Evolutionary conservation across 2,113 vertebrate genomes (phyloP).

Genomic region (Motacilla alba): DNA sequence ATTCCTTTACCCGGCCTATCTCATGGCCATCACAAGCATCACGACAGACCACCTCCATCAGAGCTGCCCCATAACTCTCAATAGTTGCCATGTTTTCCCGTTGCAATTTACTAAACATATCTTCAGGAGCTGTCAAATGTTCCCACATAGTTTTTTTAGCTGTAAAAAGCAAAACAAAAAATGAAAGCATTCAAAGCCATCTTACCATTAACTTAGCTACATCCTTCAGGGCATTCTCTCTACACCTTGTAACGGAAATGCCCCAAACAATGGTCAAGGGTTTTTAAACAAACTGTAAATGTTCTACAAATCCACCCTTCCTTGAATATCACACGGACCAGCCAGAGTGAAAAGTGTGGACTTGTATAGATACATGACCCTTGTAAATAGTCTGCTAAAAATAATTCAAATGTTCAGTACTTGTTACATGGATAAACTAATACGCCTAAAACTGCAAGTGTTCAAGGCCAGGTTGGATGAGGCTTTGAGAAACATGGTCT

Average conservation of each 20-base stretch:
- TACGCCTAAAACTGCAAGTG: not conserved
- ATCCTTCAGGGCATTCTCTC: not conserved
- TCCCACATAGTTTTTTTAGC: conserved; percentile 94
- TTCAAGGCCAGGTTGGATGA: not conserved
- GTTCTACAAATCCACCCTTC: not conserved
- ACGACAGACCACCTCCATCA: conserved; percentile 97
- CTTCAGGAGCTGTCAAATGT: conserved; percentile 93
- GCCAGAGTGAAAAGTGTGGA: not conserved
- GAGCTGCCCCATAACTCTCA: conserved; percentile 91
- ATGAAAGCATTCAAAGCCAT: not conserved
- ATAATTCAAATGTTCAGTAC: not conserved
- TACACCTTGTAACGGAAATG: not conserved
- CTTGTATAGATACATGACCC: not conserved
- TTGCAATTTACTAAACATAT: conserved; percentile 93
- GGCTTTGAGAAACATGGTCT: not conserved
- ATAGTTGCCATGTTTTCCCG: conserved; percentile 92
- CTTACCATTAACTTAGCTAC: not conserved
- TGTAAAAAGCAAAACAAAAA: conserved; percentile 44
- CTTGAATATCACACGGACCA: not conserved
- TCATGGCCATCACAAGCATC: conserved; percentile 97
- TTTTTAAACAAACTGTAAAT: not conserved
- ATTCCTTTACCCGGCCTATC: conserved; percentile 85
- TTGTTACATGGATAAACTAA: not conserved
- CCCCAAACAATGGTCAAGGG: not conserved
- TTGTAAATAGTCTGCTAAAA: not conserved